phyloP scores from a whole-genome alignment of 2,888 invertebrate genomes.

The Ophion obscuratus region DNA sequence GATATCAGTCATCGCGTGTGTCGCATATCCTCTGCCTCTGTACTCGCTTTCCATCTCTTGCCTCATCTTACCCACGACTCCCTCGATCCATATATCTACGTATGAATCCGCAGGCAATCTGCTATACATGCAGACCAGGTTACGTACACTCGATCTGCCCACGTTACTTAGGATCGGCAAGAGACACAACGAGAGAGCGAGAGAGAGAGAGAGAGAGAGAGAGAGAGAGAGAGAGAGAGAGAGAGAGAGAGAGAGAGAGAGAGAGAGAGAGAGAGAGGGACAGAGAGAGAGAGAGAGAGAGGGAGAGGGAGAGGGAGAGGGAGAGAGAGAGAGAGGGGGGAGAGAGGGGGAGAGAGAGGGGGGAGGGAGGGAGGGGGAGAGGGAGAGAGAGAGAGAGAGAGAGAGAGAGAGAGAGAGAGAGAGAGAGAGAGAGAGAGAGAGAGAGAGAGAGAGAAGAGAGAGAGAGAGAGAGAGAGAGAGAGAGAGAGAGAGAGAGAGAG shows the following conservation, averaged over 20 bases:
- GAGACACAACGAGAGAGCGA: conserved; percentile 16
- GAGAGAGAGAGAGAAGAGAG: not conserved
- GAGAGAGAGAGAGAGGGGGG: not conserved
- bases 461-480: not conserved
- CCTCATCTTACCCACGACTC: conserved; percentile 51
- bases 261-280: not conserved
- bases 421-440: conserved; percentile 16
- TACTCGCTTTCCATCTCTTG: conserved; percentile 54
- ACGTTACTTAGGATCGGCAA: conserved; percentile 43
- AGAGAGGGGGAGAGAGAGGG: conserved; percentile 1
- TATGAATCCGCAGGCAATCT: conserved; percentile 13
- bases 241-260: too few species aligned
- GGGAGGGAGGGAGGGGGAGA: too few species aligned
- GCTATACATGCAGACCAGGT: conserved; percentile 32
- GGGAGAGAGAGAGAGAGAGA: conserved; percentile 1
- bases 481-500: not conserved
- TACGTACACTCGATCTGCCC: conserved; percentile 53
- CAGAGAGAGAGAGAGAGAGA: not conserved
- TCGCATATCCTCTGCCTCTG: conserved; percentile 56
- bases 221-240: conserved; percentile 17
- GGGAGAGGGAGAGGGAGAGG: not conserved
- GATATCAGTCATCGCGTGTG: conserved; percentile 69
- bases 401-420: conserved; percentile 25
- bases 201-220: conserved; percentile 8
- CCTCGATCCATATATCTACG: conserved; percentile 48